Evolutionary conservation across 2,113 vertebrate species (phyloP), one percentile per base, ranked within the genome.

Genomic region (Globicephala melas): DNA sequence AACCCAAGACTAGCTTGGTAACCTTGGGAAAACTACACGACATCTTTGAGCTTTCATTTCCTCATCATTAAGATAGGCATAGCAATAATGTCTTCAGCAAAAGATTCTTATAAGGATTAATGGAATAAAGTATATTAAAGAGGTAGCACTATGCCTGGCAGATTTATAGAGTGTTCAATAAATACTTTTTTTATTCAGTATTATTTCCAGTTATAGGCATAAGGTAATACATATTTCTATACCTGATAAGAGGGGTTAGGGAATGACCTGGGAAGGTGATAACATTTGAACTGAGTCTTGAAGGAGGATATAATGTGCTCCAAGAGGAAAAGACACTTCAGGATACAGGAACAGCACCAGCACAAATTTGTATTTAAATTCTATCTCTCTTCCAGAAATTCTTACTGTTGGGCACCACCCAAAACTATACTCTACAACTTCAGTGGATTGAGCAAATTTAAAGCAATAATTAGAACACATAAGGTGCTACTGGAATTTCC

Each of bases 21-120:
- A 96, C 79, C 79, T 73, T 95, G 95, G 68, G 44, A 25, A 97
- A 95, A 89, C 63, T 62, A 15, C 8, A 28, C 21, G 21, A 62
- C 53, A 88, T 62, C 2, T 96, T 82, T 63, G 73, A 80, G 76
- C 21, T 28, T 94, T 85, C 13, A 74, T 81, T 87, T 60, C 31
- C 20, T 95, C 83, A 63, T 87, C 20, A 41, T 71, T 73, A 76
- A 93, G 79, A 60, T 0, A 94, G 23, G 77, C 36, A 77, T 6
- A 68, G 53, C 15, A 87, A 81, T 89, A 90, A 85, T 33, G 13
- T 47, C 17, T 91, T 82, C 50, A 60, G 20, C 18, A 38, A 12
- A 38, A 25, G 12, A 67, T 67, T 84, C 17, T 89, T 65, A 38
- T n/a, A 67, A 90, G 38, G 14, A 86, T 71, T 86, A 84, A 71